Conservation (phyloP, 2,113 vertebrate genomes). For the Mesembrinibis cayennensis region DNA sequence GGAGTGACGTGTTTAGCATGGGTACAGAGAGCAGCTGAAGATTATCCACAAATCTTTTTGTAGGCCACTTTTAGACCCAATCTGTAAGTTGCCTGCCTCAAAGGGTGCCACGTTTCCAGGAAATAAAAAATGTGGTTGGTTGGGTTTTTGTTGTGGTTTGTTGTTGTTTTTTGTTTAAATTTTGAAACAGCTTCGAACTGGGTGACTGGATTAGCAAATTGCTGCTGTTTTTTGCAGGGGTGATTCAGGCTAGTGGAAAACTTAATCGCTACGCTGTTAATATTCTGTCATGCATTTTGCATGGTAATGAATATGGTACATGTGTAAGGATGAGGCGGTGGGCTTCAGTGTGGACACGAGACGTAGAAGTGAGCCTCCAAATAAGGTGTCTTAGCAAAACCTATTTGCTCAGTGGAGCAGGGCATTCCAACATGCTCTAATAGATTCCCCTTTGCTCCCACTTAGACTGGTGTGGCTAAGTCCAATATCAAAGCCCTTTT, state of each 20-base stretch:
- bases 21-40: neutral
- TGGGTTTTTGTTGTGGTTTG: neutral
- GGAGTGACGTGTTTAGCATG: fast-evolving
- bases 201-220: conserved; percentile 26
- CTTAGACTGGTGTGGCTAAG: neutral
- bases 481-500: neutral
- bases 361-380: neutral
- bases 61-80: neutral
- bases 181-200: neutral
- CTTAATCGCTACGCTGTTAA: neutral
- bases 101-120: neutral
- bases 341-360: neutral
- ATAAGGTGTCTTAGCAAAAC: neutral
- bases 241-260: conserved; percentile 19
- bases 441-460: neutral
- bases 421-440: neutral
- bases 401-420: neutral
- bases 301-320: neutral
- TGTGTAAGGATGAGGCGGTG: neutral
- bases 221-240: neutral
- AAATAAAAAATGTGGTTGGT: neutral
- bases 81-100: neutral
- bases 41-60: neutral
- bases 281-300: neutral
- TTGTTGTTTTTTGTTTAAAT: neutral